Percentiles rank a stretch among this genome's conserved stretches.
These are phyloP conservation scores for Agrotis clavis DNA, from an alignment of 2,888 invertebrate species.

Conservation along the genomic window DNA sequence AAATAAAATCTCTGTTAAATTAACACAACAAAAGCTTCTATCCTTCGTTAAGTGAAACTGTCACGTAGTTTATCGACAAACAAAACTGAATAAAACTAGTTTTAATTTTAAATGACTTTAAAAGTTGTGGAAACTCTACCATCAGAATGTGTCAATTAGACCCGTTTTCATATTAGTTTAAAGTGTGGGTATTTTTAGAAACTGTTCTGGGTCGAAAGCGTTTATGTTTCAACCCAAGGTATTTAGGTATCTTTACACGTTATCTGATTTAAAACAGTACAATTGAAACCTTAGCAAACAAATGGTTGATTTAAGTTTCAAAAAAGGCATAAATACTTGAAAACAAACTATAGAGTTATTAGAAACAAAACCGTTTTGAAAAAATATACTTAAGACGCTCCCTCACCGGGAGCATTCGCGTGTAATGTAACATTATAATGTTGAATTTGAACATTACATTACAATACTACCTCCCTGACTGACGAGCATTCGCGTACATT, in stretches of 20 bases:
- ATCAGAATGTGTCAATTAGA: constrained; percentile 41
- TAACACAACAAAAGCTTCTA: constrained; percentile 17
- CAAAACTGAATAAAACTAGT: constrained; percentile 28
- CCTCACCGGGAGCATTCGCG: too few species aligned
- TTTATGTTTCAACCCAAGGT: constrained; percentile 1
- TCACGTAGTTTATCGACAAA: constrained; percentile 26
- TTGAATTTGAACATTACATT: too few species aligned
- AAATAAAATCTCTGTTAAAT: constrained; percentile 16
- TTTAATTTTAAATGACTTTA: constrained; percentile 27
- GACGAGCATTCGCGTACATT: too few species aligned
- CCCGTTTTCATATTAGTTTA: constrained; percentile 24
- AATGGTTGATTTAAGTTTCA: background rate
- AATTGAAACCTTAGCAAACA: constrained; percentile 13
- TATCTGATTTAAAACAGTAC: background rate
- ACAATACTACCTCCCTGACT: too few species aligned
- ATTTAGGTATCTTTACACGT: background rate
- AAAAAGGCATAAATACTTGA: background rate
- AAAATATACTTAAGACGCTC: background rate
- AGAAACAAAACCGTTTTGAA: constrained; percentile 6
- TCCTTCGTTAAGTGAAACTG: constrained; percentile 33
- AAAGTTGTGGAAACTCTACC: constrained; percentile 5
- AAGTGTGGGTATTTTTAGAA: constrained; percentile 15
- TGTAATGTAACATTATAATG: too few species aligned
- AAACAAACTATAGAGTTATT: background rate
- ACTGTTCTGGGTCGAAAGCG: constrained; percentile 6